phyloP scores from a whole-genome alignment of 2,113 vertebrate genomes.

The Brevimyrus niger region DNA sequence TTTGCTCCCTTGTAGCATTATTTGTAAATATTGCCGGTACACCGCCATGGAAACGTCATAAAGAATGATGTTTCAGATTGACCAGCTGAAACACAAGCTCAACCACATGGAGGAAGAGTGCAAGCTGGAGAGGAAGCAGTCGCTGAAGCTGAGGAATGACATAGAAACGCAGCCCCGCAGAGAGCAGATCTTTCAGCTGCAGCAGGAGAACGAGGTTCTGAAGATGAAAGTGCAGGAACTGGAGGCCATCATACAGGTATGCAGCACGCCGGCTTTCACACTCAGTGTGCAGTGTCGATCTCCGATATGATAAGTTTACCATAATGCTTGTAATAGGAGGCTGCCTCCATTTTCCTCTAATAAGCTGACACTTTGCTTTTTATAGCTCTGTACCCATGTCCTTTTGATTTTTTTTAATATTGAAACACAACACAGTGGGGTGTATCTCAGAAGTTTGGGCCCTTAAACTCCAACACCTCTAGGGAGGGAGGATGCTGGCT shows the following conservation, averaged over 20 bases:
- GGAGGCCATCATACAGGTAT: slow-evolving; percentile 86
- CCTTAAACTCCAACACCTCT: background rate
- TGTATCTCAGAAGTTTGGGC: background rate
- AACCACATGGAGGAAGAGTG: slow-evolving; percentile 96
- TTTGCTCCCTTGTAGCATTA: background rate
- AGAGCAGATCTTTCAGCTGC: slow-evolving; percentile 85
- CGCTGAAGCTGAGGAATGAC: slow-evolving; percentile 91
- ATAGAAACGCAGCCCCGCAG: slow-evolving; percentile 90
- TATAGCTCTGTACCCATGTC: background rate
- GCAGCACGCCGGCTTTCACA: background rate
- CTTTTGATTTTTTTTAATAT: background rate
- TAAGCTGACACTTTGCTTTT: background rate
- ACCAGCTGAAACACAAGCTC: slow-evolving; percentile 86
- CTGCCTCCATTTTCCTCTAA: background rate
- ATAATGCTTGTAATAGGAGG: background rate
- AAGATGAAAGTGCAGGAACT: slow-evolving; percentile 94
- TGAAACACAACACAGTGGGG: background rate
- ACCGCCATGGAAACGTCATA: background rate
- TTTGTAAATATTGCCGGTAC: background rate
- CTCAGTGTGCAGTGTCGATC: background rate
- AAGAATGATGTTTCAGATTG: slow-evolving; percentile 63
- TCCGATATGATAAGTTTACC: background rate
- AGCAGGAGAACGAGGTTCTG: slow-evolving; percentile 87
- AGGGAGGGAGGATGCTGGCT: background rate
- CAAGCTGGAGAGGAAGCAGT: slow-evolving; percentile 90